Percentiles rank a stretch among this genome's conserved stretches.
These are phyloP conservation scores for Thomomys bottae DNA, from an alignment of 2,113 vertebrate species.

Conservation along the genomic window DNA sequence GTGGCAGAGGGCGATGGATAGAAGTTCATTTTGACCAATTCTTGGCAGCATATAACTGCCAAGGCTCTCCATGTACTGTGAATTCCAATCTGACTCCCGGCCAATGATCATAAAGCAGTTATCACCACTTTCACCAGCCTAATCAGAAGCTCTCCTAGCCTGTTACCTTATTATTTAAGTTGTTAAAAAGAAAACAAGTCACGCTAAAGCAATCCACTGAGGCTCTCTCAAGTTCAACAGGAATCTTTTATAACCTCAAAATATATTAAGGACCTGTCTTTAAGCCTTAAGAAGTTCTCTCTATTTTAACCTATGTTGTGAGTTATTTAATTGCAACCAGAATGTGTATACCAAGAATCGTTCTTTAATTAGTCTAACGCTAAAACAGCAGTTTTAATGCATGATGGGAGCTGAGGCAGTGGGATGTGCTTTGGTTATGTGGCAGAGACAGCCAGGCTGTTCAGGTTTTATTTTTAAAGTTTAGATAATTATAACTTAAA, in stretches of 20 bases:
- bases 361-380: conserved; percentile 47
- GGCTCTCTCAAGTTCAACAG: not conserved
- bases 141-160: conserved; percentile 1
- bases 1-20: not conserved
- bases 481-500: conserved; percentile 73
- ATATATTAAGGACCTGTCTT: not conserved
- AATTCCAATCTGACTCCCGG: not conserved
- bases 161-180: not conserved
- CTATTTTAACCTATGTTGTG: not conserved
- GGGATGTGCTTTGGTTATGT: not conserved
- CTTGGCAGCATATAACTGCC: not conserved
- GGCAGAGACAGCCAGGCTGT: not conserved
- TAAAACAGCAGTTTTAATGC: conserved; percentile 47
- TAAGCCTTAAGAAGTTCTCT: not conserved
- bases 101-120: not conserved
- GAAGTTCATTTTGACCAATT: not conserved
- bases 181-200: not conserved
- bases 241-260: not conserved
- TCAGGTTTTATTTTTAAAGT: conserved; percentile 77
- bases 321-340: conserved; percentile 22
- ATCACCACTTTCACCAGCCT: not conserved
- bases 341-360: not conserved
- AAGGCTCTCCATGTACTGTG: not conserved
- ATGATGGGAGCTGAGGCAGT: not conserved
- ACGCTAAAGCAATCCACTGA: not conserved